Conservation (phyloP, 2,888 invertebrate species). For the Balanococcus diminutus region DNA sequence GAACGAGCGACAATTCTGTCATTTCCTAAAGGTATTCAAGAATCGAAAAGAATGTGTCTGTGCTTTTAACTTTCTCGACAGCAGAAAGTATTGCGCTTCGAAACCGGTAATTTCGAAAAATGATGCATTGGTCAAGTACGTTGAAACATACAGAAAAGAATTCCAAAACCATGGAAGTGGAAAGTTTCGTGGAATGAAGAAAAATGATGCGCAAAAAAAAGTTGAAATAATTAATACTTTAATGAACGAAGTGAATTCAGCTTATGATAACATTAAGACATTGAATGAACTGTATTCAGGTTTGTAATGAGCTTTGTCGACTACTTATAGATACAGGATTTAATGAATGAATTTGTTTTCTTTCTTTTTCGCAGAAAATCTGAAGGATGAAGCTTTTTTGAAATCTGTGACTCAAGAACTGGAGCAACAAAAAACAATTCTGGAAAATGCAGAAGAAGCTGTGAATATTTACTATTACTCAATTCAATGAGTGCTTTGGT, state of each 20-base stretch:
- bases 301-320: background rate
- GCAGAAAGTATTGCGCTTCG: background rate
- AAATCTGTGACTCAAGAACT: slow-evolving; percentile 21
- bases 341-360: background rate
- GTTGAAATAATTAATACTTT: background rate
- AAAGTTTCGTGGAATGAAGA: background rate
- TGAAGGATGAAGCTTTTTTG: slow-evolving; percentile 18
- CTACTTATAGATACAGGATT: background rate
- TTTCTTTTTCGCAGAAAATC: background rate
- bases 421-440: background rate
- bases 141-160: background rate
- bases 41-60: background rate
- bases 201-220: background rate
- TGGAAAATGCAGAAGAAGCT: slow-evolving; percentile 2
- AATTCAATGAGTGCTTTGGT: too few species aligned
- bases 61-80: background rate
- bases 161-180: background rate
- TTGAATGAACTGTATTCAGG: slow-evolving; percentile 32
- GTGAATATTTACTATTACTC: background rate
- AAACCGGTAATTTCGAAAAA: background rate
- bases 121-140: background rate
- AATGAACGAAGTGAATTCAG: background rate
- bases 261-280: slow-evolving; percentile 14
- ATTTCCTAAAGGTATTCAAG: background rate
- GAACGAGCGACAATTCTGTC: background rate